Conservation (phyloP, 2,888 invertebrate species). For the Papilio protenor region DNA sequence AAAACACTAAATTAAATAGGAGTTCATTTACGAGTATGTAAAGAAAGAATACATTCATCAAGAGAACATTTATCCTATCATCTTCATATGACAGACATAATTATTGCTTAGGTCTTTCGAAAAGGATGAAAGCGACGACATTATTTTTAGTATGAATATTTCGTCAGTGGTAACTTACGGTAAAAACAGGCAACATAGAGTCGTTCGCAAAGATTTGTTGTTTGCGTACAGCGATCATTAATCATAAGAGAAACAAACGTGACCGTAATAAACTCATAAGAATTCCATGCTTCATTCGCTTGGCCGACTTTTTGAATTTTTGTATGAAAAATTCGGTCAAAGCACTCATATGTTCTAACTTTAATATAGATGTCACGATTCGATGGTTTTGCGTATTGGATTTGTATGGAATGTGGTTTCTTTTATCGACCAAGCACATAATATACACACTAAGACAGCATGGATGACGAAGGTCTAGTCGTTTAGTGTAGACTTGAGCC, state of each 20-base stretch:
- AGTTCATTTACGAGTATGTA: too few species aligned
- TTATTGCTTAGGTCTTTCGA: too few species aligned
- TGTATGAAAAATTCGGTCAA: constrained; percentile 31
- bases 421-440: too few species aligned
- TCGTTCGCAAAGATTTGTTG: constrained; percentile 45
- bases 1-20: too few species aligned
- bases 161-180: background rate
- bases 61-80: too few species aligned
- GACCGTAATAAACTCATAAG: constrained; percentile 53
- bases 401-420: too few species aligned
- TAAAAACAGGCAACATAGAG: constrained; percentile 33
- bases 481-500: too few species aligned
- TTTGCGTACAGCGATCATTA: constrained; percentile 49
- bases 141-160: background rate
- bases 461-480: too few species aligned
- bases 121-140: background rate
- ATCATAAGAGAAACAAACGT: constrained; percentile 57
- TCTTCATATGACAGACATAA: too few species aligned
- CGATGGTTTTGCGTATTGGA: background rate
- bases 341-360: constrained; percentile 7
- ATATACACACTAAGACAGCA: too few species aligned
- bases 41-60: too few species aligned
- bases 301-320: constrained; percentile 34
- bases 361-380: background rate
- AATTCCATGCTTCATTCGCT: constrained; percentile 47